Evolutionary conservation across 2,797 vertebrate genomes (phyloP).

Genomic region (Myotis daubentonii): DNA sequence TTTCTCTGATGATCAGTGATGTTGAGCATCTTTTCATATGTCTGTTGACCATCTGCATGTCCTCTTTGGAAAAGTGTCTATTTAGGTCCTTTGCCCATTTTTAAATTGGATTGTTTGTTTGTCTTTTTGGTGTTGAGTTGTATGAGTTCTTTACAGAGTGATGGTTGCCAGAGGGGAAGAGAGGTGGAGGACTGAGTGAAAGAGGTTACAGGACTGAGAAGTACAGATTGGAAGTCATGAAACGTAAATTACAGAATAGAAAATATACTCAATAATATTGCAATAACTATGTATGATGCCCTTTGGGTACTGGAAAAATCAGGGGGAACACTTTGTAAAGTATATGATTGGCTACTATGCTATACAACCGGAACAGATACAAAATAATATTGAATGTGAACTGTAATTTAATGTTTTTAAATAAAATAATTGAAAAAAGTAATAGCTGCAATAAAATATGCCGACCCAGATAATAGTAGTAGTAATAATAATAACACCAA

Average conservation of each 20-base stretch:
- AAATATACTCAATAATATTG: not conserved
- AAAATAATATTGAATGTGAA: not conserved
- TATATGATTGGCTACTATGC: not conserved
- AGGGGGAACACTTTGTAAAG: not conserved
- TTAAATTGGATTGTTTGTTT: not conserved
- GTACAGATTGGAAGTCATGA: not conserved
- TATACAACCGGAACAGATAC: not conserved
- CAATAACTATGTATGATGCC: not conserved
- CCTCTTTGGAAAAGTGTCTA: not conserved
- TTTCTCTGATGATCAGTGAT: not conserved
- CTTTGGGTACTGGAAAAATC: not conserved
- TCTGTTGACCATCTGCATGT: not conserved
- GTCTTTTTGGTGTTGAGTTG: not conserved
- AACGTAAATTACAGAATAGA: not conserved
- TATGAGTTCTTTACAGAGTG: not conserved
- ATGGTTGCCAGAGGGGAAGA: not conserved
- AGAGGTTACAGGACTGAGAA: not conserved
- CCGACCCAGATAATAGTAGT: not conserved
- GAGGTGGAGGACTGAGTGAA: not conserved
- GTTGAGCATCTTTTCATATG: not conserved
- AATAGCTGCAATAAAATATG: not conserved
- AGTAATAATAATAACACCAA: not conserved
- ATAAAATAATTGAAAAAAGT: not conserved
- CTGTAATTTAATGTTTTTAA: not conserved
- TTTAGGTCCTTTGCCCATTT: not conserved